These are phyloP conservation scores for Bombus polaris DNA, from an alignment of 1,140 invertebrate genomes.

Conservation along the genomic window DNA sequence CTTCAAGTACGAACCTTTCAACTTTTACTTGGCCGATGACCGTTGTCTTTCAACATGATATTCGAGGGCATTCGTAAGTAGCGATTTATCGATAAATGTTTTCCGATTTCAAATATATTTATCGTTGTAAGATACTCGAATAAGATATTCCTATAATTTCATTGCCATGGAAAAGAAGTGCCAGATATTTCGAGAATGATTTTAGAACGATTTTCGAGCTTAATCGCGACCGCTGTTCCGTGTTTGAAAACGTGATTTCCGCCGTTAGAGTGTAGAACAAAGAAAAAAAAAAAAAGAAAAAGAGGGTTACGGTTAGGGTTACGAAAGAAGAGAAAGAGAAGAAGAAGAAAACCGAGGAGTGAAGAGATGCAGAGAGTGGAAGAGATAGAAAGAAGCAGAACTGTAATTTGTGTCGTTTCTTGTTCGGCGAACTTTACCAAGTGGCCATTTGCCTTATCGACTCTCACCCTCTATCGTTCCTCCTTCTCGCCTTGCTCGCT, in stretches of 20 bases:
- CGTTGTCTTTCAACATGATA: conserved; percentile 4
- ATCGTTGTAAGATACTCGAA: neutral
- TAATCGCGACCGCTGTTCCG: neutral
- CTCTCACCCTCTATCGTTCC: conserved; percentile 54
- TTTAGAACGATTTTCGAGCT: neutral
- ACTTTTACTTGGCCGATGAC: neutral
- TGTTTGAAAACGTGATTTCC: neutral
- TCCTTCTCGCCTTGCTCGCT: conserved; percentile 10
- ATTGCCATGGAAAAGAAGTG: neutral
- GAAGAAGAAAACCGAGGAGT: too few relatives aligned
- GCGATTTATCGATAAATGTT: too few relatives aligned
- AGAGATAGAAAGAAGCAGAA: conserved; percentile 24
- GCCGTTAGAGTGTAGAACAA: neutral
- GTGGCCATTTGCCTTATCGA: conserved; percentile 77
- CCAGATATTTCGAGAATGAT: neutral
- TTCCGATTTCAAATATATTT: neutral
- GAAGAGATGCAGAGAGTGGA: neutral
- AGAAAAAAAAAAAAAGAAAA: neutral
- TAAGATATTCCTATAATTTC: neutral
- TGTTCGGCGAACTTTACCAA: conserved; percentile 74
- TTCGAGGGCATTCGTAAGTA: conserved; percentile 44
- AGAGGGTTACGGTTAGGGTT: too few relatives aligned
- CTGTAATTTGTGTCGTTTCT: conserved; percentile 65
- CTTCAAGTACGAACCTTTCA: neutral
- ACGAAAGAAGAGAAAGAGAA: too few relatives aligned